Base-by-base conservation (phyloP, 2,888 invertebrate genomes). In the Euspilapteryx auroguttella region DNA sequence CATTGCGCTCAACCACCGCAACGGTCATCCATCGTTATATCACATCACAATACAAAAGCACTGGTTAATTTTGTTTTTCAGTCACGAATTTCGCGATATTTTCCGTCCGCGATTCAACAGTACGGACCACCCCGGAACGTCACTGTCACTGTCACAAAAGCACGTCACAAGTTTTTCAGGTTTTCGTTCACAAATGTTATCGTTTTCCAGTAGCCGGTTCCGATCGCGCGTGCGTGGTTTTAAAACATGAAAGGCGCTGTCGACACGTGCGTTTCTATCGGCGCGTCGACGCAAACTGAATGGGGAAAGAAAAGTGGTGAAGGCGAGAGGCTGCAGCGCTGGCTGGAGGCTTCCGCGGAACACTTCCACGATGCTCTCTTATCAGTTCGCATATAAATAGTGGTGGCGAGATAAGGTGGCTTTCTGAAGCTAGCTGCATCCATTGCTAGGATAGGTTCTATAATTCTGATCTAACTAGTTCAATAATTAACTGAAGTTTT, bases 171-270 rank as follows among this genome's bases (percentile, higher is more conserved):
- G 12, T 8, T 25, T 12, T 8, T 15, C 17, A 25, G 15, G 13
- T 20, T 27, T 11, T 21, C 13, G 15, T 14, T 5, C n/a, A 13
- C 10, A 29, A 27, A 30, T 25, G 27, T 27, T 27, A 5, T 45
- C 43, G 50, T 47, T 45, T 47, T 44, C 40, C 44, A 41, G 43
- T 44, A 39, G 40, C 35, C n/a, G 40, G 34, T 35, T 42, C 48
- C 50, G 48, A 47, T 47, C 50, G 68, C 69, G 73, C 66, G 62
- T 64, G 68, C 66, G 68, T 66, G 59, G 36, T 24, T 28, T 22
- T 25, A 17, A 27, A 28, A 11, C 21, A 25, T 35, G 34, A 34
- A 32, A 44, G 32, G 40, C 41, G 37, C 39, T 12, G 15, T 14
- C 4, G 36, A 36, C 35, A 45, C 46, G 40, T 45, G 40, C 42